A percentile compares a stretch with the other conserved stretches of the same genome.
phyloP scores from a whole-genome alignment of 30 jellyfish, hydroid and myxozoan genomes.

The Clytia hemisphaerica region DNA sequence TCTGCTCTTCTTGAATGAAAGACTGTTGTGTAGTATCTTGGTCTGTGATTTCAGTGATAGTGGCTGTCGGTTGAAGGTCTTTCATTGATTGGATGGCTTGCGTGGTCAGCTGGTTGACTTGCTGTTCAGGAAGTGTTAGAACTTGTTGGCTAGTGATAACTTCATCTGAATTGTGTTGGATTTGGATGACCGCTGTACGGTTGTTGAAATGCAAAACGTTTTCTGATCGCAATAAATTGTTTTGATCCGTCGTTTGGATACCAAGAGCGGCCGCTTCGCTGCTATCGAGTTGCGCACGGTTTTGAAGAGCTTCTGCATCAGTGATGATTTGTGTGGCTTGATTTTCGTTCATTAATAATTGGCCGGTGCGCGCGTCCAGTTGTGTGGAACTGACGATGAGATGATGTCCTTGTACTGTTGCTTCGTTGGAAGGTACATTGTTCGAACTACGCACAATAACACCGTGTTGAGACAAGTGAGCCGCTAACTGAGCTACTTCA shows the following conservation, averaged over 20 bases:
- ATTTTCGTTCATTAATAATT: conserved; percentile 20
- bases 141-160: conserved; percentile 6
- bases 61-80: too few relatives aligned
- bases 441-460: conserved; percentile 37
- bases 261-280: too few relatives aligned
- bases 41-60: too few relatives aligned
- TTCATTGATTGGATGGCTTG: not conserved
- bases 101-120: not conserved
- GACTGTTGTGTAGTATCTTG: too few relatives aligned
- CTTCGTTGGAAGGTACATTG: conserved; percentile 5
- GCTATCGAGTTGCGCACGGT: conserved; percentile 23
- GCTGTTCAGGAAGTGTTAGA: conserved; percentile 9
- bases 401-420: conserved; percentile 2
- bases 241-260: too few relatives aligned
- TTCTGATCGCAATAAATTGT: too few relatives aligned
- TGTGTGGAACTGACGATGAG: conserved; percentile 33
- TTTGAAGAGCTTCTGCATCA: conserved; percentile 17
- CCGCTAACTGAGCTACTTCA: conserved; percentile 44
- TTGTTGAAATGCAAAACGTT: conserved; percentile 25
- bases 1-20: conserved; percentile 19
- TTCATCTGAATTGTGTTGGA: conserved; percentile 12
- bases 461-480: conserved; percentile 34
- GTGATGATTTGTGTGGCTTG: conserved; percentile 31
- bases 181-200: conserved; percentile 37
- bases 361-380: conserved; percentile 34